phyloP scores from a whole-genome alignment of 2,113 vertebrate species.

The Anolis carolinensis region DNA sequence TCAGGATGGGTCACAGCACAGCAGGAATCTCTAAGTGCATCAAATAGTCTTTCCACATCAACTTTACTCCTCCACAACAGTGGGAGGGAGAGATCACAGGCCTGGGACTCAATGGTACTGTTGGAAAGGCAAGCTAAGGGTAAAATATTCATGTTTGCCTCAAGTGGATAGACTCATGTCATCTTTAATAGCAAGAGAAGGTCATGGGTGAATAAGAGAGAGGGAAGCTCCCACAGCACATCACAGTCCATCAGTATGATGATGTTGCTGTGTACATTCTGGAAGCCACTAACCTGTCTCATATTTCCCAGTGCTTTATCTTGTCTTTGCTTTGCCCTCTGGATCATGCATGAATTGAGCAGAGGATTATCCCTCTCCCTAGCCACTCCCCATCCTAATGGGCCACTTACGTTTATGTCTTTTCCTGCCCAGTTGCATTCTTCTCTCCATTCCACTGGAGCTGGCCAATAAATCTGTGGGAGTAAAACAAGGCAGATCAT shows the following conservation, averaged over 20 bases:
- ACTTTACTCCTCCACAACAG: neutral
- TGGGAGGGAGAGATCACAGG: neutral
- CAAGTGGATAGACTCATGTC: neutral
- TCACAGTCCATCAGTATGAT: neutral
- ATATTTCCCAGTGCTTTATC: neutral
- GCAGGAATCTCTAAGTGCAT: conserved; percentile 16
- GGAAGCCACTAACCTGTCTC: neutral
- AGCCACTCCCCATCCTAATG: neutral
- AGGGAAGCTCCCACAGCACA: neutral
- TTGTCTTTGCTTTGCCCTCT: neutral
- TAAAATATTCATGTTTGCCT: neutral
- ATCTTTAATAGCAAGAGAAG: neutral
- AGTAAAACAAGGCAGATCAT: neutral
- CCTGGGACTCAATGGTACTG: neutral
- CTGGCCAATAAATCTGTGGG: conserved; percentile 92
- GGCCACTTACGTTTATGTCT: conserved; percentile 91
- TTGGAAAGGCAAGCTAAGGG: neutral
- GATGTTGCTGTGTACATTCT: neutral
- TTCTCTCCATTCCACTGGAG: conserved; percentile 95
- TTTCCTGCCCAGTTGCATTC: conserved; percentile 99
- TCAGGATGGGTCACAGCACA: conserved; percentile 29
- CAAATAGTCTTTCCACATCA: neutral
- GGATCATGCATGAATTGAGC: neutral
- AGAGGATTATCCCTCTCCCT: neutral
- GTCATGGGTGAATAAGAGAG: neutral